phyloP scores from a whole-genome alignment of 2,888 invertebrate genomes.

The Hirtodrosophila trivittata region DNA sequence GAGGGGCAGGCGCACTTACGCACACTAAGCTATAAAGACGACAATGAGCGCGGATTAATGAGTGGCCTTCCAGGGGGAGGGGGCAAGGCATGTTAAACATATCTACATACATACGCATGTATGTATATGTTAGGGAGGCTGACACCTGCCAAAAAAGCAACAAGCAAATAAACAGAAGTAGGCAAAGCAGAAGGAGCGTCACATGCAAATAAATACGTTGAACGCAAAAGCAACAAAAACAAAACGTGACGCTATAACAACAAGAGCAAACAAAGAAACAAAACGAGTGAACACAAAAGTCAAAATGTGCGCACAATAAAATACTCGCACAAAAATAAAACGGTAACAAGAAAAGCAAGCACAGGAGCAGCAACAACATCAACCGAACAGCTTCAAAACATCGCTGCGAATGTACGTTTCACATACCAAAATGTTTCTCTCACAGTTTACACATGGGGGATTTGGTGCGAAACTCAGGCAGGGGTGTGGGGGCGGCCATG shows the following conservation, averaged over 20 bases:
- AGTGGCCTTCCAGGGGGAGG: slow-evolving; percentile 20
- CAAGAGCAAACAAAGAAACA: slow-evolving; percentile 45
- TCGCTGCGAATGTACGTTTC: slow-evolving; percentile 43
- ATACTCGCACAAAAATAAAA: slow-evolving; percentile 34
- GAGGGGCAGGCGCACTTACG: slow-evolving; percentile 6
- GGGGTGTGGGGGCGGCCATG: slow-evolving; percentile 24
- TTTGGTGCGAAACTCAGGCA: neutral
- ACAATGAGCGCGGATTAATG: slow-evolving; percentile 39
- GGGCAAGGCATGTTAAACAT: neutral
- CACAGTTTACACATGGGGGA: neutral
- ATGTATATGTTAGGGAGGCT: slow-evolving; percentile 5
- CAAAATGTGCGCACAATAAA: slow-evolving; percentile 43
- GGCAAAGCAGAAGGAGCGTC: slow-evolving; percentile 37
- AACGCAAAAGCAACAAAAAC: slow-evolving; percentile 34
- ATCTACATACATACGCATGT: neutral
- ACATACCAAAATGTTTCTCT: slow-evolving; percentile 51
- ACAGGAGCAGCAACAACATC: slow-evolving; percentile 18
- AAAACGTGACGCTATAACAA: slow-evolving; percentile 60
- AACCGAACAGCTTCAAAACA: slow-evolving; percentile 22
- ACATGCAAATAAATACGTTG: slow-evolving; percentile 51
- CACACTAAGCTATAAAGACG: slow-evolving; percentile 19
- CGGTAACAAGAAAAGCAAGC: slow-evolving; percentile 27
- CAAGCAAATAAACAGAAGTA: slow-evolving; percentile 54
- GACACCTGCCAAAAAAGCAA: slow-evolving; percentile 60
- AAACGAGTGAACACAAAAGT: slow-evolving; percentile 15